These are phyloP conservation scores for Fukomys damarensis DNA, from an alignment of 2,113 vertebrate genomes.

Conservation along the genomic window DNA sequence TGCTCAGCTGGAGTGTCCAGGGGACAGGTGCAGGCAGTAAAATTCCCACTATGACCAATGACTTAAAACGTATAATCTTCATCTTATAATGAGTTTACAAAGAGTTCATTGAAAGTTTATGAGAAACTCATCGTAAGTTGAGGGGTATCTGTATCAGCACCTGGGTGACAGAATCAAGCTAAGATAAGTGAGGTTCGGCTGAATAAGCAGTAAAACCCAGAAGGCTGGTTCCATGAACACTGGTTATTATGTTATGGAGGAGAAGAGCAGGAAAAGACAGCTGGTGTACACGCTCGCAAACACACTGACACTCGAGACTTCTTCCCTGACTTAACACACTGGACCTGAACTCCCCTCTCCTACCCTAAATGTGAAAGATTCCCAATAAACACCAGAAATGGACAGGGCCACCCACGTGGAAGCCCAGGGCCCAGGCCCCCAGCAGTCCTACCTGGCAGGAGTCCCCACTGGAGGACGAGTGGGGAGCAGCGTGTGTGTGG, in stretches of 20 bases:
- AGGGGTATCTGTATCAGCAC: background rate
- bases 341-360: background rate
- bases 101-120: background rate
- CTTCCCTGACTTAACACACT: too few relatives aligned
- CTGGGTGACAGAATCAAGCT: background rate
- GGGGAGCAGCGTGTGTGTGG: background rate
- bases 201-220: background rate
- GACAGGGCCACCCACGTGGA: background rate
- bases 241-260: background rate
- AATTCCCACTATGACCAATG: background rate
- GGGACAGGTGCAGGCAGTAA: fast-evolving
- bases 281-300: fast-evolving
- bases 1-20: too few relatives aligned
- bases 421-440: background rate
- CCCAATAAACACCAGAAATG: background rate
- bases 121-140: background rate
- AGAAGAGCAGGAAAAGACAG: too few relatives aligned
- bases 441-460: background rate
- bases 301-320: background rate
- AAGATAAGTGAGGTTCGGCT: background rate
- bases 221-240: background rate
- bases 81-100: background rate
- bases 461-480: background rate
- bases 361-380: background rate
- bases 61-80: background rate